phyloP scores from a whole-genome alignment of 2,113 vertebrate species.

The Thunnus thynnus region DNA sequence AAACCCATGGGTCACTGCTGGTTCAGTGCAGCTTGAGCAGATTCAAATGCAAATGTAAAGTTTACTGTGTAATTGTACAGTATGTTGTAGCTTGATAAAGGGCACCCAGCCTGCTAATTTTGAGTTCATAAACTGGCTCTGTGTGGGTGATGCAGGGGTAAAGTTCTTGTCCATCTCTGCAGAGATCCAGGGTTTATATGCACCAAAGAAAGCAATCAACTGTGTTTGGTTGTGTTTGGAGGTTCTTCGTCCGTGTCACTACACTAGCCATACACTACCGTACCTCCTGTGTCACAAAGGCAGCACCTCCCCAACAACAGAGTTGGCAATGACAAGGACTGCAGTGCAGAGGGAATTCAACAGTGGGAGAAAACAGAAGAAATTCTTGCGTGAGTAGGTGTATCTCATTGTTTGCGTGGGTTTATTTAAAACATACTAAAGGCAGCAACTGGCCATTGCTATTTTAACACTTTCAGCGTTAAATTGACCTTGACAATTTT shows the following conservation, averaged over 20 bases:
- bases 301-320: background rate
- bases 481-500: background rate
- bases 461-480: background rate
- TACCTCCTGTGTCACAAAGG: background rate
- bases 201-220: background rate
- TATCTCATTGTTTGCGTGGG: too few species aligned
- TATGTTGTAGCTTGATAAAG: background rate
- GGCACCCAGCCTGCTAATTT: background rate
- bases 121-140: background rate
- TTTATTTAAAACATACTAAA: background rate
- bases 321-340: background rate
- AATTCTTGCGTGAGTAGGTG: background rate
- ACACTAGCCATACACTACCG: too few species aligned
- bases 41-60: slow-evolving; percentile 10
- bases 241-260: background rate
- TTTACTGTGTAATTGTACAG: slow-evolving; percentile 4
- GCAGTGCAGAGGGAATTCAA: background rate
- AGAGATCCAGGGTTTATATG: background rate
- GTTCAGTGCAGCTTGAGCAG: slow-evolving; percentile 5
- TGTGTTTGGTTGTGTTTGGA: background rate
- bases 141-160: background rate
- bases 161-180: background rate
- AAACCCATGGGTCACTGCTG: slow-evolving; percentile 19
- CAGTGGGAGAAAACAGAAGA: background rate
- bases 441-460: background rate